Evolutionary conservation across 2,888 invertebrate genomes (phyloP).

Genomic region (Andrena marginata): DNA sequence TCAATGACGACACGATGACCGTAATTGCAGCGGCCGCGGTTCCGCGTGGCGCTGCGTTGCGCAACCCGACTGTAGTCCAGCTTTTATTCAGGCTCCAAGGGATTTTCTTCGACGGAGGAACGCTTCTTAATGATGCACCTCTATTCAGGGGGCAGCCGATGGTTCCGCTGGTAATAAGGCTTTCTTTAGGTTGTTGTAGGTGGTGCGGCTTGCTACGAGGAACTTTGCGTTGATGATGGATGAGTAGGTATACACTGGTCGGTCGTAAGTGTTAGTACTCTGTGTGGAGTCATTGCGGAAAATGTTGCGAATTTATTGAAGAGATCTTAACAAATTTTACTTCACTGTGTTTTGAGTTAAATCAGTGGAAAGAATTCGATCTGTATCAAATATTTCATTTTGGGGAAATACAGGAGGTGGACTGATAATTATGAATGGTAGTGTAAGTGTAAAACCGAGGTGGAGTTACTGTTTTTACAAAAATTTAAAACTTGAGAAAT

Average conservation of each 20-base stretch:
- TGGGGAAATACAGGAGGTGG: no score
- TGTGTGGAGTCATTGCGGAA: no score
- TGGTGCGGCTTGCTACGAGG: neutral
- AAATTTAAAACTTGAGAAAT: no score
- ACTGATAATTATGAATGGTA: no score
- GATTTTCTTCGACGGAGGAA: neutral
- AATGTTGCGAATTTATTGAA: no score
- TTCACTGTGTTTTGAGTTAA: no score
- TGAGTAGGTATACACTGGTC: neutral
- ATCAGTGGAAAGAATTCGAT: no score
- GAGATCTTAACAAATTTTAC: no score
- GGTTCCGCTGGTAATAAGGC: neutral
- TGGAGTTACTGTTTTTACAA: no score
- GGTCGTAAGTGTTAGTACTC: no score
- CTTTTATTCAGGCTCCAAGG: slow-evolving; percentile 3
- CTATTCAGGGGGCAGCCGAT: neutral
- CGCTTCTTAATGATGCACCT: neutral
- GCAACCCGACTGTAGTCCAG: slow-evolving; percentile 8
- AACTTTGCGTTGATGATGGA: neutral
- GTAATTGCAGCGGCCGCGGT: slow-evolving; percentile 28
- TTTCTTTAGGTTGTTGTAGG: neutral
- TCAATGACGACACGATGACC: slow-evolving; percentile 41
- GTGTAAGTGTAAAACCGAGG: no score
- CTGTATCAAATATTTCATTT: no score
- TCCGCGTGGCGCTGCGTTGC: slow-evolving; percentile 34